Conservation (phyloP, 2,797 vertebrate genomes). For the Coregonus suidteri region DNA sequence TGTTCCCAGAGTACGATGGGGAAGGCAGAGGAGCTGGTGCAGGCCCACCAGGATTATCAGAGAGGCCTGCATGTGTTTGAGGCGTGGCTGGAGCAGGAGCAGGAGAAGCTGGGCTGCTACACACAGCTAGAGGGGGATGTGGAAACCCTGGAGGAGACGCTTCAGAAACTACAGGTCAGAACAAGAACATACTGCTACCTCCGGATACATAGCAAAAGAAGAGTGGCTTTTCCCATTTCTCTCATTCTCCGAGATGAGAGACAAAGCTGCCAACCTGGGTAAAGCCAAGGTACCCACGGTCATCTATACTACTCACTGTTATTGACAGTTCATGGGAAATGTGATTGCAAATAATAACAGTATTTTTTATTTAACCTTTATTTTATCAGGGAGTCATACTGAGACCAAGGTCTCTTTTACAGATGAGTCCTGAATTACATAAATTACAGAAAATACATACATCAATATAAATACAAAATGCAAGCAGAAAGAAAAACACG, state of each 20-base stretch:
- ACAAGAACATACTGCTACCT: conserved; percentile 1
- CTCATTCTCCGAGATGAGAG: conserved; percentile 83
- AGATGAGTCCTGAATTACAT: too few species aligned
- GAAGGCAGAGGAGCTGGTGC: conserved; percentile 85
- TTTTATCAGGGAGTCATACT: too few species aligned
- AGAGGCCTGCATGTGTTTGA: conserved; percentile 87
- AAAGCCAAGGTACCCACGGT: conserved; percentile 83
- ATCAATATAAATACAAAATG: too few species aligned
- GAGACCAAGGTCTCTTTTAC: too few species aligned
- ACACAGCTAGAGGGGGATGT: conserved; percentile 86
- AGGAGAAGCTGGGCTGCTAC: conserved; percentile 84
- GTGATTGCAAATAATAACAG: neutral
- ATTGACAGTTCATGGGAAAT: neutral
- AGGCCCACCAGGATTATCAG: conserved; percentile 90
- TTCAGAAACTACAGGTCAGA: conserved; percentile 87
- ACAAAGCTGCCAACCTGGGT: conserved; percentile 87
- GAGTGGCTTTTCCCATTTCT: neutral
- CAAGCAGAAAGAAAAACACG: too few species aligned
- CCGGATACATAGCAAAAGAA: conserved; percentile 9
- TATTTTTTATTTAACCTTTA: too few species aligned
- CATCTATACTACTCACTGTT: neutral
- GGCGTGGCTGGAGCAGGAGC: conserved; percentile 89
- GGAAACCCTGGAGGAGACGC: conserved; percentile 82
- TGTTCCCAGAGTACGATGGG: conserved; percentile 80
- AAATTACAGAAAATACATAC: too few species aligned